Percentiles rank a stretch among this genome's conserved stretches.
These are phyloP conservation scores for Venustaconcha ellipsiformis DNA, from an alignment of 1,140 invertebrate genomes.

Conservation along the genomic window DNA sequence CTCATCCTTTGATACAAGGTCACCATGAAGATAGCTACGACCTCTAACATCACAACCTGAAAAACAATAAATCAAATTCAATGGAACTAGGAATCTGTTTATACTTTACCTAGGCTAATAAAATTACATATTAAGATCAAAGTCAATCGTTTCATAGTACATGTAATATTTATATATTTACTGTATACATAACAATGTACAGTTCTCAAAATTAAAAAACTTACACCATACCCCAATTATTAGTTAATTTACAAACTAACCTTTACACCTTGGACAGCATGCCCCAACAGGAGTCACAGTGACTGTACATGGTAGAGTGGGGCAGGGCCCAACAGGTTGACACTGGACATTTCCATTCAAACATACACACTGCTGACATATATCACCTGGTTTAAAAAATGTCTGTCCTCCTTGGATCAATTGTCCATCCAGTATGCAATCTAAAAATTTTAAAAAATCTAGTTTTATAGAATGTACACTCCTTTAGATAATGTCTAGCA, in stretches of 20 bases:
- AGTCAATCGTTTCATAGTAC: too few relatives aligned
- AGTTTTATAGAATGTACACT: too few relatives aligned
- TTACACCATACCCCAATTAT: too few relatives aligned
- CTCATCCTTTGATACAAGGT: constrained; percentile 45
- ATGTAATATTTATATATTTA: too few relatives aligned
- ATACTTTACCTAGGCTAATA: too few relatives aligned
- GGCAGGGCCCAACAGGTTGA: constrained; percentile 37
- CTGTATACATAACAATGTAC: too few relatives aligned
- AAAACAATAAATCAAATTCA: constrained; percentile 7
- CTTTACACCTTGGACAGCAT: constrained; percentile 57
- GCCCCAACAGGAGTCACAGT: constrained; percentile 39
- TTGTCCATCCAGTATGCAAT: constrained; percentile 50
- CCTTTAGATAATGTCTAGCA: too few relatives aligned
- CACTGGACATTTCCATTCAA: constrained; percentile 50
- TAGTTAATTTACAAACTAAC: constrained; percentile 27
- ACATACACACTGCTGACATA: constrained; percentile 54
- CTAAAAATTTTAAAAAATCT: constrained; percentile 26
- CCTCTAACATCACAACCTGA: constrained; percentile 57
- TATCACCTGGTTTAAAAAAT: constrained; percentile 36
- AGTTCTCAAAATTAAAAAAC: too few relatives aligned
- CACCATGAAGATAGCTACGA: constrained; percentile 47
- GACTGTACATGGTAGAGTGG: constrained; percentile 38
- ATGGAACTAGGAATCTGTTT: too few relatives aligned
- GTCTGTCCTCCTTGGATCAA: constrained; percentile 36
- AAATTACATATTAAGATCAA: too few relatives aligned